Conservation (phyloP, 2,888 invertebrate genomes). For the Zeuzera pyrina region DNA sequence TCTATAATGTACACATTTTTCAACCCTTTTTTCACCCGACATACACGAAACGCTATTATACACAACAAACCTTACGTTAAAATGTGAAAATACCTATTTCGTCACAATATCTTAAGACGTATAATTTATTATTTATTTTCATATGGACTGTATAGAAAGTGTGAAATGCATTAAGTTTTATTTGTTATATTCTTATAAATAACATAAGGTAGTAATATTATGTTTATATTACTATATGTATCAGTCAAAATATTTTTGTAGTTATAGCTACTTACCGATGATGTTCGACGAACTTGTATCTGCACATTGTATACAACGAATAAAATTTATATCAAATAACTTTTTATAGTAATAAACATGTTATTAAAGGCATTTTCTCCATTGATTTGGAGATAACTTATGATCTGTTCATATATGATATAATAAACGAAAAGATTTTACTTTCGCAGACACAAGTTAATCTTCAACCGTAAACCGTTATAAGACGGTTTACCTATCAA, state of each 20-base stretch:
- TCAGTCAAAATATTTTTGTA: slow-evolving; percentile 70
- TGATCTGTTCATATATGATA: neutral
- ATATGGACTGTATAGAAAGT: slow-evolving; percentile 69
- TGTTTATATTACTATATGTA: slow-evolving; percentile 56
- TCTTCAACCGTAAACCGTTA: no score
- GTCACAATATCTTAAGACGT: slow-evolving; percentile 54
- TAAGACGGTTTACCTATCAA: no score
- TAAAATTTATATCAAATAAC: no score
- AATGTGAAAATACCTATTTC: slow-evolving; percentile 71
- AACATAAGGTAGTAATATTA: slow-evolving; percentile 67
- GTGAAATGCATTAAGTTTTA: slow-evolving; percentile 71
- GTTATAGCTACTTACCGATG: slow-evolving; percentile 44
- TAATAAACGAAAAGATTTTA: no score
- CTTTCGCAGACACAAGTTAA: no score
- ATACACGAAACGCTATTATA: slow-evolving; percentile 62
- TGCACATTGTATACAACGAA: no score
- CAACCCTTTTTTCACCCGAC: slow-evolving; percentile 59
- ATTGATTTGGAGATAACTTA: no score
- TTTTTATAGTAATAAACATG: no score
- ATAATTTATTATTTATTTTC: slow-evolving; percentile 51
- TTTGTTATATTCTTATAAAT: slow-evolving; percentile 67
- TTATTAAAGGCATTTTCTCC: no score
- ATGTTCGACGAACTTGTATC: no score
- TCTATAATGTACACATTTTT: slow-evolving; percentile 61
- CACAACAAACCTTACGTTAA: slow-evolving; percentile 68